These are phyloP conservation scores for Python bivittatus DNA, from an alignment of 2,113 vertebrate genomes.

Conservation along the genomic window DNA sequence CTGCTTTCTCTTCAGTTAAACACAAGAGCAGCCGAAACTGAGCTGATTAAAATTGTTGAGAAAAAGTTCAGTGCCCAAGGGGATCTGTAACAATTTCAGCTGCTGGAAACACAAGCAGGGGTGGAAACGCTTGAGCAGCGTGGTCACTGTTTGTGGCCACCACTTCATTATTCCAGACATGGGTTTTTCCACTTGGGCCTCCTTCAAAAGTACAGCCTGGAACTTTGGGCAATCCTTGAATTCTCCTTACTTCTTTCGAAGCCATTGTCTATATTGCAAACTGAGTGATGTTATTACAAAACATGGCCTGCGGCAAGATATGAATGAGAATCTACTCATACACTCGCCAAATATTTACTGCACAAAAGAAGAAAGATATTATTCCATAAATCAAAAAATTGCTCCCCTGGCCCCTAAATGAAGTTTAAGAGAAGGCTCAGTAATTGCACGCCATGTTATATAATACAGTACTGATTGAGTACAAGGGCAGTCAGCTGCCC, in stretches of 20 bases:
- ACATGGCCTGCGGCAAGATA: constrained; percentile 56
- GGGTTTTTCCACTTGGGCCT: constrained; percentile 27
- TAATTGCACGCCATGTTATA: constrained; percentile 21
- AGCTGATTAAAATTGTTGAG: constrained; percentile 38
- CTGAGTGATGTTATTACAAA: constrained; percentile 57
- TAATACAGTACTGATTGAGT: constrained; percentile 4
- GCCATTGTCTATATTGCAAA: constrained; percentile 55
- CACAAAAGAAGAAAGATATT: constrained; percentile 63
- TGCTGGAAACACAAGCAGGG: constrained; percentile 15
- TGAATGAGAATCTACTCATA: constrained; percentile 62
- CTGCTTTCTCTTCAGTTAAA: not conserved
- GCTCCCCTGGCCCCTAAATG: constrained; percentile 59
- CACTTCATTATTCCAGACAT: constrained; percentile 42
- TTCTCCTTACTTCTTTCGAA: constrained; percentile 54
- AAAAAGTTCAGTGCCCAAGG: constrained; percentile 50
- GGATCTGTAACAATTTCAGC: not conserved
- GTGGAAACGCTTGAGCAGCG: constrained; percentile 40
- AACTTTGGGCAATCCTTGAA: constrained; percentile 44
- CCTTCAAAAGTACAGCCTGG: constrained; percentile 30
- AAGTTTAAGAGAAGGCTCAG: constrained; percentile 19
- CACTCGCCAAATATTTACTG: constrained; percentile 63
- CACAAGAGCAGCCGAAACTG: not conserved
- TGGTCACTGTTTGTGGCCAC: constrained; percentile 38
- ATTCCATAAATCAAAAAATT: constrained; percentile 71
- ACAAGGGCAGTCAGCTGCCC: not conserved